Conservation (phyloP, 2,113 vertebrate genomes). For the Macrotis lagotis region DNA sequence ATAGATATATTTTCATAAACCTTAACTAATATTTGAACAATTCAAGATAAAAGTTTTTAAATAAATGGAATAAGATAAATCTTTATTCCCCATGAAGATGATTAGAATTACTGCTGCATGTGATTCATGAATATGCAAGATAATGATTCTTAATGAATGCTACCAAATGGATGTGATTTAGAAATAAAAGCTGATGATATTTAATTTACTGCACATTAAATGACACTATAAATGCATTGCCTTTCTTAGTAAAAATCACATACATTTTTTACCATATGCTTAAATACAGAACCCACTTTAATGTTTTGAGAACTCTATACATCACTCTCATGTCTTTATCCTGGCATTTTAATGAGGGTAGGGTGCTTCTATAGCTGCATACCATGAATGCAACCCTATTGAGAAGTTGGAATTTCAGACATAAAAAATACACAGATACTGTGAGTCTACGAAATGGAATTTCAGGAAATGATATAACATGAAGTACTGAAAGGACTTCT, state of each 20-base stretch:
- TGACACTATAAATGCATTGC: neutral
- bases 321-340: constrained; percentile 12
- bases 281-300: constrained; percentile 32
- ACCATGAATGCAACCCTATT: constrained; percentile 4
- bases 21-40: neutral
- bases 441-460: constrained; percentile 7
- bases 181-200: neutral
- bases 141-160: neutral
- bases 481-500: constrained; percentile 8
- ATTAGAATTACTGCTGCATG: neutral
- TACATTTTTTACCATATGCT: neutral
- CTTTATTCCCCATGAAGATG: neutral
- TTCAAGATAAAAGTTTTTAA: neutral
- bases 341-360: constrained; percentile 46
- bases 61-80: neutral
- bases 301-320: constrained; percentile 2
- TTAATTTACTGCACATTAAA: neutral
- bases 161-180: neutral
- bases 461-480: constrained; percentile 23
- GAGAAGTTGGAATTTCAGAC: constrained; percentile 23
- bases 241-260: neutral
- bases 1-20: too few relatives aligned
- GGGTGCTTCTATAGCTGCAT: constrained; percentile 20
- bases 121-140: neutral
- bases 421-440: constrained; percentile 34